Evolutionary conservation across 2,888 invertebrate genomes (phyloP).

Genomic region (Entomobrya proxima): DNA sequence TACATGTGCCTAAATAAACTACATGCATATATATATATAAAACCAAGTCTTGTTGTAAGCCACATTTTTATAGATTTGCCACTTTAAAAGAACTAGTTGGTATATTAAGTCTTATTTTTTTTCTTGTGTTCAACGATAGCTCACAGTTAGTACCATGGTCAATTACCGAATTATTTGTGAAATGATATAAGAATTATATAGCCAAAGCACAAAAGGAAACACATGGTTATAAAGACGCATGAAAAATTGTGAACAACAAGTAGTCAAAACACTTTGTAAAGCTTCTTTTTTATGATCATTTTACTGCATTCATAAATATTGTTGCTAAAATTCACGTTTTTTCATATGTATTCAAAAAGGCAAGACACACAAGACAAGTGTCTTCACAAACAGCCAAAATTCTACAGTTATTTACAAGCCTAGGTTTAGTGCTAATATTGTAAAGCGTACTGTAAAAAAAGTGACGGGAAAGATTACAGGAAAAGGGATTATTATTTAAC

Average conservation of each 20-base stretch:
- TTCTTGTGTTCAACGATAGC: conserved; percentile 2
- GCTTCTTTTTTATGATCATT: not conserved
- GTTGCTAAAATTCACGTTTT: not conserved
- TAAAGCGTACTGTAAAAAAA: not conserved
- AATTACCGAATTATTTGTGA: conserved; percentile 53
- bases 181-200: conserved; percentile 1
- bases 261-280: not conserved
- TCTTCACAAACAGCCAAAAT: not conserved
- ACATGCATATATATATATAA: no score
- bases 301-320: not conserved
- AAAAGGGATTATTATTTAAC: conserved; percentile 8
- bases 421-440: not conserved
- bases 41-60: not conserved
- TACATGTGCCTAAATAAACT: not conserved
- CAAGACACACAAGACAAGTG: no score
- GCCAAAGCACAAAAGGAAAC: conserved; percentile 48
- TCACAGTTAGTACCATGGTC: conserved; percentile 49
- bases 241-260: conserved; percentile 44
- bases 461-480: conserved; percentile 16
- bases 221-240: conserved; percentile 53
- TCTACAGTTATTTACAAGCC: conserved; percentile 30
- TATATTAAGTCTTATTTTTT: not conserved
- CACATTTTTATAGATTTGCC: no score
- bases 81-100: no score
- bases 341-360: not conserved